Base-by-base conservation (phyloP, 2,888 invertebrate species). In the Cephalotes varians region DNA sequence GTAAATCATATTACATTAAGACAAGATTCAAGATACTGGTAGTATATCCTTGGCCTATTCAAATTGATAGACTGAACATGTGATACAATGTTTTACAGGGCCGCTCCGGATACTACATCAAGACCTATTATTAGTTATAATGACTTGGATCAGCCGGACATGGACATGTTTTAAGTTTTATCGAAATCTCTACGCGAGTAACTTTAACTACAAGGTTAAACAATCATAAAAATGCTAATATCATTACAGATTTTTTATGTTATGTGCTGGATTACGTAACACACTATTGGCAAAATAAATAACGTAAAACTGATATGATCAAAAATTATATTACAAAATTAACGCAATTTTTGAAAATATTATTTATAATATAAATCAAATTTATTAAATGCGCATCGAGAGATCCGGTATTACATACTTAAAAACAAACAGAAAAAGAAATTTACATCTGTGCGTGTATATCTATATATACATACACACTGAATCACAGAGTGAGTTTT, bases 111-210 rank as follows among this genome's bases (percentile, higher is more conserved):
- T 83, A 91, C 94, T 85, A 90, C 91, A 83, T 91, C 96, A 95
- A 96, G 98, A 95, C 96, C 97, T 95, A 96, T 98, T 95, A 96
- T 98, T 95, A 97, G 97, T 95, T 98, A 98, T 96, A 97, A 97
- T 95, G 98, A 98, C 96, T 96, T 98, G 96, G 98, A 98, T 96
- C 97, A 97, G 95, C 97, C 97, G 95, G 97, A 97, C 94, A 96
- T 96, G 94, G 97, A 98, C 95, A 96, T 97, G 95, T 97, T 97
- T 95, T 97, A 96, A 96, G 91, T 91, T 84, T 85, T 83, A 25
- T 77, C 79, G 15, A 76, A 64, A 80, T 64, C 3, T 56, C 47
- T 56, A 56, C 21, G 86, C 58, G 60, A 72, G 28, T 84, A 40
- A 76, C 15, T 47, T 84, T n/a, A n/a, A 51, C n/a, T n/a, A 31